Percentiles rank a stretch among this genome's conserved stretches.
Conservation (phyloP, 2,797 vertebrate genomes). For the Leptodactylus fallax region DNA sequence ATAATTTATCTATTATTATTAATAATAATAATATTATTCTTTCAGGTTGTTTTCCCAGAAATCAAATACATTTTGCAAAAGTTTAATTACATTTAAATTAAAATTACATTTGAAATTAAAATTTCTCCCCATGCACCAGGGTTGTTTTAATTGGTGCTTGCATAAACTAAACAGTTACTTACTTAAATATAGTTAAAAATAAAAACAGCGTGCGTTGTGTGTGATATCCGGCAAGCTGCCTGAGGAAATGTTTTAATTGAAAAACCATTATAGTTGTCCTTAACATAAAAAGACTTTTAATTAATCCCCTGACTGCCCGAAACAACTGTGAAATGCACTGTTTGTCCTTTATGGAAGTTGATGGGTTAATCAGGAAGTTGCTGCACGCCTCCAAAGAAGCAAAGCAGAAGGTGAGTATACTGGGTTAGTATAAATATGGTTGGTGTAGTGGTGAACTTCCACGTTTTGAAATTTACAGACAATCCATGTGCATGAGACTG, state of each 20-base stretch:
- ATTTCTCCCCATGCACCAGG: not conserved
- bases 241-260: slow-evolving; percentile 58
- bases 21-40: not conserved
- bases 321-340: slow-evolving; percentile 5
- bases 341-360: not conserved
- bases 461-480: no score
- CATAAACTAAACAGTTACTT: slow-evolving; percentile 19
- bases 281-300: slow-evolving; percentile 58
- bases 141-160: slow-evolving; percentile 9
- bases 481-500: no score
- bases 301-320: slow-evolving; percentile 37
- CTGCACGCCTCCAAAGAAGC: not conserved
- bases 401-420: no score
- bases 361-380: slow-evolving; percentile 12
- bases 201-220: slow-evolving; percentile 20
- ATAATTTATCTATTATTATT: not conserved
- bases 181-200: slow-evolving; percentile 44
- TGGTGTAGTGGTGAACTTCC: no score
- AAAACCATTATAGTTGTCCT: slow-evolving; percentile 55
- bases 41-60: not conserved
- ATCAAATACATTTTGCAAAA: not conserved
- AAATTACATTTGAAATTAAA: not conserved
- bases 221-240: slow-evolving; percentile 40
- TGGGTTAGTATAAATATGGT: no score
- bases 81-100: not conserved